Base-by-base conservation (phyloP, 2,888 invertebrate species). In the Meta bourneti region DNA sequence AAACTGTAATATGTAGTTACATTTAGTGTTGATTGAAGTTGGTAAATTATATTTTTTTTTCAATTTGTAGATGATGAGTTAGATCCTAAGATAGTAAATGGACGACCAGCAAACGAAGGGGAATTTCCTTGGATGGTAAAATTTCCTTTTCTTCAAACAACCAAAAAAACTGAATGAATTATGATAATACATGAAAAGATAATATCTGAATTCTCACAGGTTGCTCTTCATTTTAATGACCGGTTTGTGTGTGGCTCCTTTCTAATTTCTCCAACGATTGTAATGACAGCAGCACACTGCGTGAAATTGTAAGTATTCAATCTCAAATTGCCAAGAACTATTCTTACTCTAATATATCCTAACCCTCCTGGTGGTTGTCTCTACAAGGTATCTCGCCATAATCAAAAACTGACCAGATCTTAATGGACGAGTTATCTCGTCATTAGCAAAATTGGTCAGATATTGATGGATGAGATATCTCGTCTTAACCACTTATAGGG, bases 261-360 rank as follows among this genome's bases (percentile, higher is more conserved):
- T 16, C 52, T 92, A 19, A 85, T 92, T 54, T 85, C 92, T 2
- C 92, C 89, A 49, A 89, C 78, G n/a, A 9, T 92, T 8, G 84
- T 92, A 8, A 78, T 92, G 89, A 92, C 92, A 8, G 92, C 92
- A 48, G 92, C 92, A 5, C 92, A 92, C 71, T 92, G 92, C 48
- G 92, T 92, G 6, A 9, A 72, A 0, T 89, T 82, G 89, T 92
- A 86, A 92, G 92, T 81, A 7, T 34, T 34, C 34, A 34, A 34
- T 34, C 34, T 34, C 34, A 34, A 34, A 34, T 1, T 34, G 34
- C 4, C 34, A 34, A 34, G 34, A 34, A 34, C 1, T 34, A 34
- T 34, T 34, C 1, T 34, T 4, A 34, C 34, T 34, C 34, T 34
- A 34, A 34, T 34, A 34, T 34, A 34, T 34, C 1, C 4, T 2